Conservation (phyloP, 1,140 invertebrate genomes). For the Paralvinella palmiformis region DNA sequence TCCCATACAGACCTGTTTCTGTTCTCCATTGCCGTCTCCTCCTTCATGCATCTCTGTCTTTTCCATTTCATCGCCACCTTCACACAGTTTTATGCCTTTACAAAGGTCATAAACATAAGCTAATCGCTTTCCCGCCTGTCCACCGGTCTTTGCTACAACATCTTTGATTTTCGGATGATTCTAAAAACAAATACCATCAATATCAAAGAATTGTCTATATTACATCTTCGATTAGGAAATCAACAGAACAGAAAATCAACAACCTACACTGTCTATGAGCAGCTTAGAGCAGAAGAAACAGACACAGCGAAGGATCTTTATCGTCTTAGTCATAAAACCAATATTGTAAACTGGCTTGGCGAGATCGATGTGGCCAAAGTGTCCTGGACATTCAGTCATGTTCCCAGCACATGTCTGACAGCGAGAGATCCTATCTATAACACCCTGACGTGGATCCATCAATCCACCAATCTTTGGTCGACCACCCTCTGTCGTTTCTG, state of each 20-base stretch:
- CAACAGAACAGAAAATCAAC: not conserved
- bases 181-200: slow-evolving; percentile 48
- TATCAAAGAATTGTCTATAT: not conserved
- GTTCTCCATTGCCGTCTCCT: slow-evolving; percentile 23
- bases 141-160: slow-evolving; percentile 91
- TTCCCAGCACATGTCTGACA: slow-evolving; percentile 98
- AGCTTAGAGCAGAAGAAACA: slow-evolving; percentile 98
- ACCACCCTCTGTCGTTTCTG: slow-evolving; percentile 97
- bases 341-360: slow-evolving; percentile 98
- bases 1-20: slow-evolving; percentile 26
- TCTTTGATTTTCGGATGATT: slow-evolving; percentile 97
- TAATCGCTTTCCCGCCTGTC: slow-evolving; percentile 89
- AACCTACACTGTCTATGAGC: slow-evolving; percentile 63
- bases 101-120: slow-evolving; percentile 96
- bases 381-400: slow-evolving; percentile 97
- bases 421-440: slow-evolving; percentile 78
- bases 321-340: slow-evolving; percentile 94
- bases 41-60: slow-evolving; percentile 33
- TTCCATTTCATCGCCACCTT: slow-evolving; percentile 97
- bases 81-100: slow-evolving; percentile 96
- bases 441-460: slow-evolving; percentile 98
- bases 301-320: slow-evolving; percentile 93
- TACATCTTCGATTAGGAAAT: not conserved
- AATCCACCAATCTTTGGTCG: slow-evolving; percentile 92
- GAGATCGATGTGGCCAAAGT: slow-evolving; percentile 99